Conservation (phyloP, 2,888 invertebrate species). For the Sinelater perroti region DNA sequence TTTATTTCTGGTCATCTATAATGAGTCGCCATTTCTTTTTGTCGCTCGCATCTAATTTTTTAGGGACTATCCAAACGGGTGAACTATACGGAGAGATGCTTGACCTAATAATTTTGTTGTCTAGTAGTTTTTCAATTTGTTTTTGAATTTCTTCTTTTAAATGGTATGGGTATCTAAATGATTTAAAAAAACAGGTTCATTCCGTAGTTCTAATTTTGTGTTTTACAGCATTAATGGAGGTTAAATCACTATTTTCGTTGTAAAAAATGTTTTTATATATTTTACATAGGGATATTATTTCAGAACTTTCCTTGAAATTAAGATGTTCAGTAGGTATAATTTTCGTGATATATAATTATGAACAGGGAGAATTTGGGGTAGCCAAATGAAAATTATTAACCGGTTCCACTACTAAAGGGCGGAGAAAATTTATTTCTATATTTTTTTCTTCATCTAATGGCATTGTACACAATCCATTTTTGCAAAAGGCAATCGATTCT, state of each 20-base stretch:
- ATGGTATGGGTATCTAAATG: slow-evolving; percentile 44
- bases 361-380: not conserved
- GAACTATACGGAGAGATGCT: slow-evolving; percentile 51
- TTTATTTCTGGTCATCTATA: slow-evolving; percentile 48
- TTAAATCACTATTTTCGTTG: slow-evolving; percentile 23
- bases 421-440: slow-evolving; percentile 11
- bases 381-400: not conserved
- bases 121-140: slow-evolving; percentile 48
- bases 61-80: slow-evolving; percentile 54
- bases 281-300: slow-evolving; percentile 6
- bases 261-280: slow-evolving; percentile 16
- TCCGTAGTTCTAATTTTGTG: slow-evolving; percentile 42
- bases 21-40: slow-evolving; percentile 51
- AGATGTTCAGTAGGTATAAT: not conserved
- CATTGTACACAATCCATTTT: slow-evolving; percentile 15
- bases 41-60: slow-evolving; percentile 51
- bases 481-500: slow-evolving; percentile 16
- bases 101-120: slow-evolving; percentile 50
- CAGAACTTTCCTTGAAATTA: not conserved
- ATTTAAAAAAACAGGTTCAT: slow-evolving; percentile 45
- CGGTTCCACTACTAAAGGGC: slow-evolving; percentile 6
- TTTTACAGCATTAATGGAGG: slow-evolving; percentile 42
- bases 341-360: not conserved
- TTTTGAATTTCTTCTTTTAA: slow-evolving; percentile 47
- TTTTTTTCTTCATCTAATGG: not conserved